Evolutionary conservation across 1,140 invertebrate genomes (phyloP), one percentile per base, ranked within the genome.

Genomic region (Temnothorax curvispinosus): DNA sequence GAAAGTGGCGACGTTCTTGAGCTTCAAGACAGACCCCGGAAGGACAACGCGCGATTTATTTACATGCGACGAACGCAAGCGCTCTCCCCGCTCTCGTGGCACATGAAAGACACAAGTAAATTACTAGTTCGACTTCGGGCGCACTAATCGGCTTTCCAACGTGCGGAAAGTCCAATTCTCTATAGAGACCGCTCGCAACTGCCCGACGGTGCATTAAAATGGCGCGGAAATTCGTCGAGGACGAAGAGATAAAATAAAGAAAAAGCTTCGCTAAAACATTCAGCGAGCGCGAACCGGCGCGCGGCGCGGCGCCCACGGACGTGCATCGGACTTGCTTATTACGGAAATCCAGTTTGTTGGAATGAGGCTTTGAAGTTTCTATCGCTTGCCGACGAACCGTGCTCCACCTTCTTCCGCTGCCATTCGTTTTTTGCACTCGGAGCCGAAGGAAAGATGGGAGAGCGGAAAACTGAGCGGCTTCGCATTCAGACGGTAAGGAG

Each of bases 321-420:
- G 44, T 54, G 32, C 85, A 75, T 90, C 88, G 81, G 50, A 71
- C 67, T 85, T 81, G 65, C 88, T 89, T 88, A 90, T 90, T 81
- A 90, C 67, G 87, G 69, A 90, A 88, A 91, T 91, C 88, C 72
- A 85, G 74, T 91, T 87, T 75, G 58, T 58, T 54, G 58, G 76
- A 89, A 87, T 78, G 80, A 91, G 58, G 69, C 69, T 89, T 89
- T 91, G 89, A 90, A 90, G 86, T 89, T 87, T 76, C 75, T 80
- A 80, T 89, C 74, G 62, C 47, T 32, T n/a, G n/a, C 35, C 67
- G 72, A 52, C 72, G 75, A 78, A 78, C 47, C 56, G 69, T 87
- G 50, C 77, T 81, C 27, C 41, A 58, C 56, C 85, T 71, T 67
- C 35, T 67, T 58, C 41, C 85, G 27, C 44, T 62, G 47, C 64